Conservation (phyloP, 1,140 invertebrate species). For the Zaprionus tsacasi region DNA sequence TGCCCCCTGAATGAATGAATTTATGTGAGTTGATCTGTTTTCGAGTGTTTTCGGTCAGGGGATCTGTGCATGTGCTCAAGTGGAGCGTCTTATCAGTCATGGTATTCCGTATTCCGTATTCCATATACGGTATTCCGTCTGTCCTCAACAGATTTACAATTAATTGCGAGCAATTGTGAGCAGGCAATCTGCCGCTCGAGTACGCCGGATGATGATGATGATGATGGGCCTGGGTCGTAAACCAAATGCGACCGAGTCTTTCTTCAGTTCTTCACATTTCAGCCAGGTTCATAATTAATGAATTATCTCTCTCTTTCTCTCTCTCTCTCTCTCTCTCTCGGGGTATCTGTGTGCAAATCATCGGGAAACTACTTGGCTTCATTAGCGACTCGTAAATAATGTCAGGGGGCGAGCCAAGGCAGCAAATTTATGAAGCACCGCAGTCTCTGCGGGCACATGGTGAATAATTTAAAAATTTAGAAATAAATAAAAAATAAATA, state of each 20-base stretch:
- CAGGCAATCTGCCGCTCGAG: conserved; percentile 17
- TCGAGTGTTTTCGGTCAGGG: conserved; percentile 35
- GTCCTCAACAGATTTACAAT: conserved; percentile 61
- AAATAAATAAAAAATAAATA: conserved; percentile 55
- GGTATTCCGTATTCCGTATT: not conserved
- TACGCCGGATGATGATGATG: not conserved
- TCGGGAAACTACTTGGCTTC: conserved; percentile 48
- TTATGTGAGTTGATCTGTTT: conserved; percentile 62
- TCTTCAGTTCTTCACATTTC: conserved; percentile 6
- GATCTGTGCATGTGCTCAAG: conserved; percentile 28
- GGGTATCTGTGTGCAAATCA: conserved; percentile 43
- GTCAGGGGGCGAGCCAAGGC: conserved; percentile 28
- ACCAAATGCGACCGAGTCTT: conserved; percentile 7
- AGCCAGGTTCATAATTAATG: conserved; percentile 43
- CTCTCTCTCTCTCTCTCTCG: not conserved
- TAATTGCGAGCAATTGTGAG: conserved; percentile 58
- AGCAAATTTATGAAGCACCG: conserved; percentile 51
- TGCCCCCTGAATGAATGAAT: conserved; percentile 27
- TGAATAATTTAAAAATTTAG: conserved; percentile 58
- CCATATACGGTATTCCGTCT: not conserved
- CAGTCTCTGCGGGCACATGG: not conserved
- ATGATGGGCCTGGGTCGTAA: not conserved
- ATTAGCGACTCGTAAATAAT: conserved; percentile 64
- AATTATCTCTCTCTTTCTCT: conserved; percentile 2
- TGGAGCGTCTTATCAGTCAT: conserved; percentile 49